A percentile compares a stretch with the other conserved stretches of the same genome.
Conservation (phyloP, 2,113 vertebrate genomes). For the Ameiurus melas region DNA sequence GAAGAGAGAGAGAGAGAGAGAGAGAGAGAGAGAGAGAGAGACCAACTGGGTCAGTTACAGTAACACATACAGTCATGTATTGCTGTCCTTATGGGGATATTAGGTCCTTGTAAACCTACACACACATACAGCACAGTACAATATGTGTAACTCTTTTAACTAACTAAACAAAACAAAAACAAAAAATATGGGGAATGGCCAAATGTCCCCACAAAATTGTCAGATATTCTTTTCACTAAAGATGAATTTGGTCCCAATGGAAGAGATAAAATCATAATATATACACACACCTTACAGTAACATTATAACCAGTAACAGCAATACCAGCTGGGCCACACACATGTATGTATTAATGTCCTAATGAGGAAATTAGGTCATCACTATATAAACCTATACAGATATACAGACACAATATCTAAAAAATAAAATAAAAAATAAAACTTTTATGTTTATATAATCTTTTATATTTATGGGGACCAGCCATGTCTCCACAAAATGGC, state of each 20-base stretch:
- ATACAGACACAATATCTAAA: background rate
- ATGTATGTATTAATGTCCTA: background rate
- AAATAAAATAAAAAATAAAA: background rate
- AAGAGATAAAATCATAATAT: background rate
- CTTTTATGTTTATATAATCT: too few relatives aligned
- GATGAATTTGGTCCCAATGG: background rate
- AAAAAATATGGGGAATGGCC: too few relatives aligned
- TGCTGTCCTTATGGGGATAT: background rate
- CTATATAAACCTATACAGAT: background rate
- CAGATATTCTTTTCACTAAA: background rate
- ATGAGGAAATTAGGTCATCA: background rate
- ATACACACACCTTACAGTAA: background rate
- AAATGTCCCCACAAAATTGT: background rate
- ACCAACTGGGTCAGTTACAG: background rate
- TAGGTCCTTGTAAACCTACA: slow-evolving; percentile 7
- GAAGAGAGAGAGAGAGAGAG: background rate
- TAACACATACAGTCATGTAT: background rate
- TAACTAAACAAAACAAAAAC: background rate
- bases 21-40: background rate
- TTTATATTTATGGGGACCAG: background rate
- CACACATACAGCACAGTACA: background rate
- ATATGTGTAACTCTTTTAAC: background rate
- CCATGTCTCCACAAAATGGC: background rate
- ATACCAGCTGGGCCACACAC: background rate
- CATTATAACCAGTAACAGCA: background rate